A percentile compares a stretch with the other conserved stretches of the same genome.
phyloP scores from a whole-genome alignment of 92 coral and sea anemone species.

The Blastomussa wellsi region DNA sequence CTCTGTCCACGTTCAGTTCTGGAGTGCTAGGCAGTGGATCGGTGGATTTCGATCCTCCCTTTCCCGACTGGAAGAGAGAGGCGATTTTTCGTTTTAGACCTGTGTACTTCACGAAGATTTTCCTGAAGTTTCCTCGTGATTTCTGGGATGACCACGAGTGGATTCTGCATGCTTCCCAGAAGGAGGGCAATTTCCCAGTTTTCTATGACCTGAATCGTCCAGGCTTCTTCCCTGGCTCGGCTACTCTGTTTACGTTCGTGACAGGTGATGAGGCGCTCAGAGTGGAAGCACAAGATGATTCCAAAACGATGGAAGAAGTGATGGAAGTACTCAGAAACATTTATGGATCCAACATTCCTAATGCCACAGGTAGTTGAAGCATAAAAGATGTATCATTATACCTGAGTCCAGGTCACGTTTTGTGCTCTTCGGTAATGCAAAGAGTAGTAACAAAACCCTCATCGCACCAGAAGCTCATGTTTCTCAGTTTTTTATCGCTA shows the following conservation, averaged over 20 bases:
- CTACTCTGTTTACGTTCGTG: neutral
- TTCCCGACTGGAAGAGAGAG: conserved; percentile 38
- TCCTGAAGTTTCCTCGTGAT: conserved; percentile 33
- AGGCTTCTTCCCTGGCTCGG: conserved; percentile 10
- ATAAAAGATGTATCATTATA: no score
- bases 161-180: conserved; percentile 10
- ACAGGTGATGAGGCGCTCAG: conserved; percentile 18
- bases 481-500: no score
- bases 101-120: conserved; percentile 32
- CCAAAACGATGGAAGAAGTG: conserved; percentile 24
- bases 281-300: conserved; percentile 14
- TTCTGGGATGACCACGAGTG: conserved; percentile 40
- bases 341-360: conserved; percentile 18
- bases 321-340: conserved; percentile 32
- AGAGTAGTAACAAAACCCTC: no score
- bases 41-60: conserved; percentile 17
- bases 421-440: neutral
- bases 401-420: neutral
- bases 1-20: conserved; percentile 25
- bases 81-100: conserved; percentile 18
- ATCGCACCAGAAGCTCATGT: no score
- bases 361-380: conserved; percentile 34
- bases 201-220: conserved; percentile 24
- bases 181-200: neutral
- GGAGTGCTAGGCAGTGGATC: conserved; percentile 17